Conservation (phyloP, 2,797 vertebrate genomes). For the Vespertilio murinus region DNA sequence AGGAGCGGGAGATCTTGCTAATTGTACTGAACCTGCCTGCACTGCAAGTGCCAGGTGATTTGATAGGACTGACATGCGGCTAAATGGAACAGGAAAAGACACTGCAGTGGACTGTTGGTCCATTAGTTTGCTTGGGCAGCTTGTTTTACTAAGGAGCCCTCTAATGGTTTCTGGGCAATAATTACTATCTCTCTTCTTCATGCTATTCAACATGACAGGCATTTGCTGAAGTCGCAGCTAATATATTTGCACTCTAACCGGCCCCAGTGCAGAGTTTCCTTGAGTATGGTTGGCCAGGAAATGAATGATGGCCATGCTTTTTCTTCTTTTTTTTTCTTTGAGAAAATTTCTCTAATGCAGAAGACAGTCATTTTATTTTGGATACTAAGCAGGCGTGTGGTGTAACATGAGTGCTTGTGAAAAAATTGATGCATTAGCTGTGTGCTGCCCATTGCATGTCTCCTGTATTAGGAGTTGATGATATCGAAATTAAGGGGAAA, state of each 20-base stretch:
- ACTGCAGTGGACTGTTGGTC: constrained; percentile 87
- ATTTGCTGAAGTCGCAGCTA: constrained; percentile 88
- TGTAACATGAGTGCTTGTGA: constrained; percentile 64
- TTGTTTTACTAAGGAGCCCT: constrained; percentile 91
- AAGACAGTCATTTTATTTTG: constrained; percentile 72
- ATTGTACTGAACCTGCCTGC: constrained; percentile 86
- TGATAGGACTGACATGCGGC: constrained; percentile 88
- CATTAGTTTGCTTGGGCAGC: constrained; percentile 91
- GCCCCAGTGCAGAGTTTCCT: constrained; percentile 83
- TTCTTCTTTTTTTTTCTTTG: constrained; percentile 81
- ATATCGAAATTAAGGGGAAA: constrained; percentile 37
- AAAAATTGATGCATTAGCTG: constrained; percentile 70
- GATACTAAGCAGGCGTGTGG: constrained; percentile 67
- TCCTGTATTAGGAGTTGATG: constrained; percentile 59
- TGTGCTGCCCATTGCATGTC: constrained; percentile 56
- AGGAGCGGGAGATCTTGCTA: constrained; percentile 81
- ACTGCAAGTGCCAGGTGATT: constrained; percentile 87
- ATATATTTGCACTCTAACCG: constrained; percentile 89
- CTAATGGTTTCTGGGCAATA: constrained; percentile 91
- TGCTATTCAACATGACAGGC: constrained; percentile 91
- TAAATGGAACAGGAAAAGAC: constrained; percentile 90
- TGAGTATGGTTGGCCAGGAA: constrained; percentile 83
- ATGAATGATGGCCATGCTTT: constrained; percentile 79
- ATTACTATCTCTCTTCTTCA: constrained; percentile 91
- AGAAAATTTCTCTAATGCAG: constrained; percentile 73